Percentiles rank a stretch among this genome's conserved stretches.
phyloP scores from a whole-genome alignment of 92 coral and sea anemone species.

The Zoanthus solanderi region DNA sequence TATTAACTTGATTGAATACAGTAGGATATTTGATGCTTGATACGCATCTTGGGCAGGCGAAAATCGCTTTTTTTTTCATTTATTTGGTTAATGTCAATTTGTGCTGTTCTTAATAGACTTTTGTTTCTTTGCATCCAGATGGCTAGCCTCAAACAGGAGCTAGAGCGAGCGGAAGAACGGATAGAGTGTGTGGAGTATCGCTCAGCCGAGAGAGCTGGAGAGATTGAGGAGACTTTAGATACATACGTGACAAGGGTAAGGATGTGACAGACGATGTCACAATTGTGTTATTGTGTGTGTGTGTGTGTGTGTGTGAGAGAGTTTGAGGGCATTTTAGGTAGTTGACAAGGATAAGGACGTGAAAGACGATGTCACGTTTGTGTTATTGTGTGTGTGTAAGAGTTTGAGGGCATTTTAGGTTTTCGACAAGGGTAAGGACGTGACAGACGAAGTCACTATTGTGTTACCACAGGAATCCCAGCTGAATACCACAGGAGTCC shows the following conservation, averaged over 20 bases:
- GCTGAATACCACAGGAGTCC: no score
- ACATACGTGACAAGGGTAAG: constrained; percentile 93
- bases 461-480: no score
- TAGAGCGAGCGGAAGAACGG: constrained; percentile 95
- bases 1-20: no score
- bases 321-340: not conserved
- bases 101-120: not conserved
- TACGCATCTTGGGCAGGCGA: no score
- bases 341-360: constrained; percentile 66
- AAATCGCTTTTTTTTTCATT: no score
- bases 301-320: not conserved
- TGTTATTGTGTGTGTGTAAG: no score
- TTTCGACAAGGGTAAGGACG: constrained; percentile 62
- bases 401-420: no score
- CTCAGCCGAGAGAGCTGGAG: constrained; percentile 94
- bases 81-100: not conserved
- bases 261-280: not conserved
- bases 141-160: constrained; percentile 91
- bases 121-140: constrained; percentile 45
- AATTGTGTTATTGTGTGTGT: no score
- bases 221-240: constrained; percentile 94
- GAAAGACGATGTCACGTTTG: not conserved
- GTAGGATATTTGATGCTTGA: no score
- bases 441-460: not conserved
- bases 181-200: constrained; percentile 95